These are phyloP conservation scores for Anoplolepis gracilipes DNA, from an alignment of 1,140 invertebrate species.

Conservation along the genomic window DNA sequence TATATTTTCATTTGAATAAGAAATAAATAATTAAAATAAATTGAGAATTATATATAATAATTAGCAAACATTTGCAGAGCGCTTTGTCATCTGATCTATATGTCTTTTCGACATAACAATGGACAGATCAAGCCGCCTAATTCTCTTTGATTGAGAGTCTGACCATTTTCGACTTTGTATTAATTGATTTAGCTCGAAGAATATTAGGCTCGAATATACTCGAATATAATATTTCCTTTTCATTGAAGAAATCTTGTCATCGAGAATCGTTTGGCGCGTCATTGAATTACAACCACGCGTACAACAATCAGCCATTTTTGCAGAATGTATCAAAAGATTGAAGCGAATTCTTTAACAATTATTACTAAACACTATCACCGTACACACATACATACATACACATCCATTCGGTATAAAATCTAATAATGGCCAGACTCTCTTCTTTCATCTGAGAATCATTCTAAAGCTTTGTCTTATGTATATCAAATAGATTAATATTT, in stretches of 20 bases:
- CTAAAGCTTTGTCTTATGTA: too few relatives aligned
- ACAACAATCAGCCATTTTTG: background rate
- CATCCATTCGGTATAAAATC: too few relatives aligned
- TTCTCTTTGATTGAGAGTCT: background rate
- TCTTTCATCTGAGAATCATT: too few relatives aligned
- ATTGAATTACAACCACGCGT: background rate
- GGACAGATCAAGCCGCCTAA: too few relatives aligned
- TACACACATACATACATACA: too few relatives aligned
- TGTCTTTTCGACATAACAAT: background rate
- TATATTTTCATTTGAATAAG: background rate
- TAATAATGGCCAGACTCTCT: too few relatives aligned
- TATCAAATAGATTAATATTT: too few relatives aligned
- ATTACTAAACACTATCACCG: too few relatives aligned
- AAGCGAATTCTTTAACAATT: too few relatives aligned
- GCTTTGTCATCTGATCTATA: background rate
- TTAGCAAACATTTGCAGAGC: background rate
- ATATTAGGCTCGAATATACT: background rate
- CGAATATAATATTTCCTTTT: background rate
- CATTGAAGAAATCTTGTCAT: background rate
- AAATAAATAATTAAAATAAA: constrained; percentile 11
- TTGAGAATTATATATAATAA: background rate
- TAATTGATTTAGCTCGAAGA: background rate
- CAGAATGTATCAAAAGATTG: too few relatives aligned
- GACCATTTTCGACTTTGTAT: background rate
- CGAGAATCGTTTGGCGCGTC: background rate